phyloP scores from a whole-genome alignment of 2,797 vertebrate genomes.

The Tarsius wallacei region DNA sequence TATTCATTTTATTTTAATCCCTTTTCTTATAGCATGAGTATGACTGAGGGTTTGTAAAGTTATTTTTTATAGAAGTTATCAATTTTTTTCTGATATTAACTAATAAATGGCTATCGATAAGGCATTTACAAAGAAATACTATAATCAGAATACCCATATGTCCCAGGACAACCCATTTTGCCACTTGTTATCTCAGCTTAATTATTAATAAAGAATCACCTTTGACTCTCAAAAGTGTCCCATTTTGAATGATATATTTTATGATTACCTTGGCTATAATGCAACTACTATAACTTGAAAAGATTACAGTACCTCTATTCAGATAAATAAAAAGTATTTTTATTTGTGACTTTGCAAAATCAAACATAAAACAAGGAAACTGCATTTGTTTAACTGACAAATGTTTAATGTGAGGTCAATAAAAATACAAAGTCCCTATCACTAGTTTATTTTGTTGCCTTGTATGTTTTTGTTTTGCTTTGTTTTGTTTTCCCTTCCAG shows the following conservation, averaged over 20 bases:
- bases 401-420: background rate
- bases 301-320: background rate
- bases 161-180: background rate
- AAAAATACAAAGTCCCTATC: background rate
- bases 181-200: background rate
- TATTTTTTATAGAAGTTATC: background rate
- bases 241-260: background rate
- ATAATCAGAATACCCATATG: background rate
- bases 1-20: slow-evolving; percentile 29
- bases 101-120: background rate
- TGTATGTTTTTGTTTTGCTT: background rate
- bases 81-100: background rate
- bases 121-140: background rate
- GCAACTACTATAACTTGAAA: slow-evolving; percentile 17
- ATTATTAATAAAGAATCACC: background rate
- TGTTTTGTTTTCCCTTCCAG: background rate
- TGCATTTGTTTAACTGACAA: background rate
- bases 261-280: background rate
- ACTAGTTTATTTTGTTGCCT: background rate
- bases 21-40: background rate
- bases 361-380: background rate
- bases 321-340: background rate
- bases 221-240: slow-evolving; percentile 5
- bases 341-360: slow-evolving; percentile 22
- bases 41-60: background rate